Percentiles rank a stretch among this genome's conserved stretches.
Evolutionary conservation across 1,140 invertebrate species (phyloP).

Genomic region (Anthonomus grandis): DNA sequence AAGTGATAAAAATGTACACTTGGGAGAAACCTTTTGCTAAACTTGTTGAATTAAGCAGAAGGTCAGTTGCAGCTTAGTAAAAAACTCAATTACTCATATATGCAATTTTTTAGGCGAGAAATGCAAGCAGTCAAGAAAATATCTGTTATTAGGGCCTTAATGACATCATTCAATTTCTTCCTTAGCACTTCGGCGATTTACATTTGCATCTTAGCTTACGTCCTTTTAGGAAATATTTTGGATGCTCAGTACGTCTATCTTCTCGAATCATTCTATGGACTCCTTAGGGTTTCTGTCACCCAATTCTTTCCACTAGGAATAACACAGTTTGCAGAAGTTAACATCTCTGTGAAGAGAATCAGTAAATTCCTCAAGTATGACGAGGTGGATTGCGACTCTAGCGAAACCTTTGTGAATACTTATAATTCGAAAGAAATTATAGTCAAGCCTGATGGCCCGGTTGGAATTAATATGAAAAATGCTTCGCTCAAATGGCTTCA

Average conservation of each 20-base stretch:
- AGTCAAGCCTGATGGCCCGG: neutral
- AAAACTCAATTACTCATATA: constrained; percentile 35
- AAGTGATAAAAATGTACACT: constrained; percentile 82
- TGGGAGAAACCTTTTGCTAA: constrained; percentile 69
- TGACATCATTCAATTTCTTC: constrained; percentile 69
- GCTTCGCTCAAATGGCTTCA: constrained; percentile 60
- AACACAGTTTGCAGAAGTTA: constrained; percentile 58
- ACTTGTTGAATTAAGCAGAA: constrained; percentile 30
- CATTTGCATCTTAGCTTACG: constrained; percentile 68
- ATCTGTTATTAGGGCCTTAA: constrained; percentile 66
- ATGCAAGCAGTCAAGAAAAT: constrained; percentile 63
- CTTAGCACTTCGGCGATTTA: constrained; percentile 75
- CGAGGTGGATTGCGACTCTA: constrained; percentile 46
- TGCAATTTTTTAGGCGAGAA: constrained; percentile 61
- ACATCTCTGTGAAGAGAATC: constrained; percentile 63
- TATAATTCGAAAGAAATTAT: neutral
- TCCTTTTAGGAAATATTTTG: constrained; percentile 63
- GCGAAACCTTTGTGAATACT: neutral
- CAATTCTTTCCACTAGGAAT: constrained; percentile 64
- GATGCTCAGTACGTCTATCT: constrained; percentile 71
- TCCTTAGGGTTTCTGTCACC: constrained; percentile 68
- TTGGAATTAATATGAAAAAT: constrained; percentile 47
- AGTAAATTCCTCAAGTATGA: constrained; percentile 65
- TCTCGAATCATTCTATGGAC: constrained; percentile 67
- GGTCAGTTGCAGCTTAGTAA: constrained; percentile 28